These are phyloP conservation scores for Calosoma granatense DNA, from an alignment of 1,140 invertebrate species.

Conservation along the genomic window DNA sequence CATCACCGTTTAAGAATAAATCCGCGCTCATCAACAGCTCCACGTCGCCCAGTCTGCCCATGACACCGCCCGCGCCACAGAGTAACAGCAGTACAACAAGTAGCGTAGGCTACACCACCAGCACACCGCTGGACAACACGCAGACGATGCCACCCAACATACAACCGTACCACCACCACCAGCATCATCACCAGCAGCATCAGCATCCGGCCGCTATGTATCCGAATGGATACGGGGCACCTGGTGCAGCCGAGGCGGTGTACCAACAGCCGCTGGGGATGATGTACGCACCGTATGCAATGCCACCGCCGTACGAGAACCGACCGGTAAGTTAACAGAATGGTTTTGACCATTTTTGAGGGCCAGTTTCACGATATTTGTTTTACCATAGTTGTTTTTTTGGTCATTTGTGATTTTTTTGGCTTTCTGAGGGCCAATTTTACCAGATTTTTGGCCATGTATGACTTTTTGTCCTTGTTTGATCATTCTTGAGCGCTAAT, in stretches of 20 bases:
- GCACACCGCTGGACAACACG: constrained; percentile 13
- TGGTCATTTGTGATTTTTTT: no score
- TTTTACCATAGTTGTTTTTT: background rate
- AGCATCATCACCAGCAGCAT: constrained; percentile 8
- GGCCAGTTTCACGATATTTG: background rate
- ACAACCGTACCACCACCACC: constrained; percentile 15
- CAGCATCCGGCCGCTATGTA: constrained; percentile 6
- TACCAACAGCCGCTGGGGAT: constrained; percentile 28
- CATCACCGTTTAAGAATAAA: constrained; percentile 23
- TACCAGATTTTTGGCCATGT: constrained; percentile 13
- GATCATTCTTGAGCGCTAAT: no score
- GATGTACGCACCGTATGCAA: constrained; percentile 26
- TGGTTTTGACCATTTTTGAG: background rate
- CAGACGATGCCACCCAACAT: constrained; percentile 12
- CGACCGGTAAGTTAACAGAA: constrained; percentile 23
- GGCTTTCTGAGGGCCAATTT: no score
- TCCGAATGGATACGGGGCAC: constrained; percentile 9
- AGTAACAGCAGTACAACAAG: constrained; percentile 9
- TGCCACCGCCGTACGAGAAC: constrained; percentile 26
- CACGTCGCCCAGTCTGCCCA: constrained; percentile 30
- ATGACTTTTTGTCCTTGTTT: no score
- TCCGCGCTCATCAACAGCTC: constrained; percentile 26
- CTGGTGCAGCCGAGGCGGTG: constrained; percentile 17
- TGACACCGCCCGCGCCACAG: constrained; percentile 24
- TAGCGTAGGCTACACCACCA: constrained; percentile 5